These are phyloP conservation scores for Tympanuchus pallidicinctus DNA, from an alignment of 2,113 vertebrate species.

Conservation along the genomic window DNA sequence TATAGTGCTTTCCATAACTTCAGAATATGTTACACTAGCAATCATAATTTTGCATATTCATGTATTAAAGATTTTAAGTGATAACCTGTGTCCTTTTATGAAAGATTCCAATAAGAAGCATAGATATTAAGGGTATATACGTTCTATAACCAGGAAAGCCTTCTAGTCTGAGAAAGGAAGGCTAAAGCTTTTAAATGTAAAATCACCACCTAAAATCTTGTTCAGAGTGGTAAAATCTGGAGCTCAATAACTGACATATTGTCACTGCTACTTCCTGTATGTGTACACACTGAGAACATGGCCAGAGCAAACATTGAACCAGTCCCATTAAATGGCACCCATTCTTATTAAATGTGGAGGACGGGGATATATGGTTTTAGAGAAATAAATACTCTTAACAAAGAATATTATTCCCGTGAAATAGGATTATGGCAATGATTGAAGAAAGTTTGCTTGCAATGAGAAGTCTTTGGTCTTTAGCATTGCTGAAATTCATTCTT, in stretches of 20 bases:
- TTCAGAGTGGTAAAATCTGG: background rate
- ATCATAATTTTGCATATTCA: accelerated
- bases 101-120: background rate
- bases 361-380: background rate
- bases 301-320: background rate
- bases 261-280: background rate
- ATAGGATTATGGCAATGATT: background rate
- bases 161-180: background rate
- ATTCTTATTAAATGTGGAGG: background rate
- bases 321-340: background rate
- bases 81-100: background rate
- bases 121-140: background rate
- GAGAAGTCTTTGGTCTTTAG: background rate
- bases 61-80: background rate
- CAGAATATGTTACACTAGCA: background rate
- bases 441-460: background rate
- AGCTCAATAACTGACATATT: background rate
- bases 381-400: background rate
- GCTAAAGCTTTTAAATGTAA: conserved; percentile 4
- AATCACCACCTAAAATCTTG: background rate
- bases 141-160: background rate
- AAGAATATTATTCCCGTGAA: background rate
- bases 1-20: background rate
- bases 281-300: background rate
- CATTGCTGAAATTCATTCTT: background rate